phyloP scores from a whole-genome alignment of 2,888 invertebrate species.

The Eustalomyia histrio region DNA sequence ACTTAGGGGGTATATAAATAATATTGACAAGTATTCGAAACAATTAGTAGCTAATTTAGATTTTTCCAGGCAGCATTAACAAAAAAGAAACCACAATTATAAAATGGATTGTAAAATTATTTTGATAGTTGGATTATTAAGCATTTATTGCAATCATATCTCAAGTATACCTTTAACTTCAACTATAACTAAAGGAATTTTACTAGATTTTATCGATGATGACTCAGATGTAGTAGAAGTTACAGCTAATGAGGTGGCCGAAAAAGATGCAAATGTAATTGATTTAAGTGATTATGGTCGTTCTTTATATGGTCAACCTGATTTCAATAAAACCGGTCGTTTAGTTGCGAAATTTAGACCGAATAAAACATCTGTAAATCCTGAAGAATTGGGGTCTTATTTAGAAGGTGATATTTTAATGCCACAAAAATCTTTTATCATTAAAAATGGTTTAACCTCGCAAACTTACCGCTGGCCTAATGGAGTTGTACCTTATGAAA shows the following conservation, averaged over 20 bases:
- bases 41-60: constrained; percentile 18
- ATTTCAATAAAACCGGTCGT: constrained; percentile 74
- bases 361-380: constrained; percentile 81
- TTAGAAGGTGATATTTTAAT: constrained; percentile 89
- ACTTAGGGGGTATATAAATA: constrained; percentile 45
- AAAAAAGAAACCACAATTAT: neutral
- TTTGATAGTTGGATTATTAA: constrained; percentile 8
- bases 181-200: constrained; percentile 25
- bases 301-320: constrained; percentile 82
- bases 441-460: constrained; percentile 83
- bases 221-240: constrained; percentile 39
- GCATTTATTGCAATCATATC: neutral
- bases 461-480: constrained; percentile 83
- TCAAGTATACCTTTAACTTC: neutral
- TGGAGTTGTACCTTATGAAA: constrained; percentile 86
- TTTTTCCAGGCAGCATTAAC: constrained; percentile 31
- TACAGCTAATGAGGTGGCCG: neutral
- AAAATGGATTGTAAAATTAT: constrained; percentile 35
- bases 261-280: constrained; percentile 76
- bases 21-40: constrained; percentile 10
- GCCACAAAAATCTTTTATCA: constrained; percentile 76
- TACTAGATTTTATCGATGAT: neutral
- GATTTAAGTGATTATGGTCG: constrained; percentile 82
- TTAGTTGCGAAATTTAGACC: constrained; percentile 72
- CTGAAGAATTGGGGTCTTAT: constrained; percentile 89